phyloP scores from a whole-genome alignment of 2,113 vertebrate genomes.

The Microcebus ravelobensis region DNA sequence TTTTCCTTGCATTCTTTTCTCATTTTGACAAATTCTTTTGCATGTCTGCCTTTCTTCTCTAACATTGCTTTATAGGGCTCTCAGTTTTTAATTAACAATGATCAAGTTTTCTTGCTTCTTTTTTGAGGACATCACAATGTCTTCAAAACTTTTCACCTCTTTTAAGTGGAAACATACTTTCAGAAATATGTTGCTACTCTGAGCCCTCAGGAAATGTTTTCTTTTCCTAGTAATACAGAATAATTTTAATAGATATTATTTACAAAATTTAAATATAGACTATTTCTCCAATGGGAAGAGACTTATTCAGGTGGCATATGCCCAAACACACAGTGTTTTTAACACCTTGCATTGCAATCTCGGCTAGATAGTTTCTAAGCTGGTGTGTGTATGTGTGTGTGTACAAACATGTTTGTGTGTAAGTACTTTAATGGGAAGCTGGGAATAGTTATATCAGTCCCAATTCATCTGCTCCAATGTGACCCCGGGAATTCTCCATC shows the following conservation, averaged over 20 bases:
- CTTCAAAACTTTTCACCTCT: neutral
- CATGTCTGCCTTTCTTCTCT: neutral
- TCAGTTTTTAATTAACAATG: neutral
- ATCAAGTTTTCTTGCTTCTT: neutral
- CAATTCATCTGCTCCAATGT: neutral
- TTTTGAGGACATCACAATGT: neutral
- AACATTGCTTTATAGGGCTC: neutral
- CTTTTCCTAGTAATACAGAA: neutral
- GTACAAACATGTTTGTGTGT: neutral
- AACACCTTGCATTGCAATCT: neutral
- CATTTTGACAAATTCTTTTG: slow-evolving; percentile 10
- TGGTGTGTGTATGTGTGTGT: neutral
- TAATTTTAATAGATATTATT: neutral
- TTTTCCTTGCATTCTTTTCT: neutral
- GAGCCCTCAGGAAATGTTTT: neutral
- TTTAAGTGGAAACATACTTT: neutral
- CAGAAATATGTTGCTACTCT: neutral
- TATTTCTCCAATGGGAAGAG: neutral
- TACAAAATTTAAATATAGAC: neutral
- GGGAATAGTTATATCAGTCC: neutral
- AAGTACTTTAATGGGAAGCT: neutral
- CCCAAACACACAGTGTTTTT: neutral
- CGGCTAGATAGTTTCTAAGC: neutral
- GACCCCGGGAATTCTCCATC: neutral
- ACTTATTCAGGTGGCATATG: neutral